A percentile compares a stretch with the other conserved stretches of the same genome.
Evolutionary conservation across 2,888 invertebrate species (phyloP).

Genomic region (Metalampra italica): DNA sequence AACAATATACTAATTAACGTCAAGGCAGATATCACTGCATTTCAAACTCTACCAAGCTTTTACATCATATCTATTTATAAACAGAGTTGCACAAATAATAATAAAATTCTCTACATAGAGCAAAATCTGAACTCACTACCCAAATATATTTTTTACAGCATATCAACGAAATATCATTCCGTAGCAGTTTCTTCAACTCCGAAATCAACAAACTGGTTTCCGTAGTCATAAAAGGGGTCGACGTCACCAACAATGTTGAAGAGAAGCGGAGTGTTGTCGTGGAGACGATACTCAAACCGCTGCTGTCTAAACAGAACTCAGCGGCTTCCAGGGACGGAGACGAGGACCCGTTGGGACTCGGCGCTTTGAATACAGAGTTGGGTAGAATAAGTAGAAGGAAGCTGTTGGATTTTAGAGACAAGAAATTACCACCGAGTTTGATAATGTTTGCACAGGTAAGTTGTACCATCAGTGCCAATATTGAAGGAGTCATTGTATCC

Average conservation of each 20-base stretch:
- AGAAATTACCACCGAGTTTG: conserved; percentile 87
- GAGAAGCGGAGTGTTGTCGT: conserved; percentile 61
- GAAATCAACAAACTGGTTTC: conserved; percentile 91
- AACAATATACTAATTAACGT: no score
- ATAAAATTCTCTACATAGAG: no score
- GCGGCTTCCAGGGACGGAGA: conserved; percentile 30
- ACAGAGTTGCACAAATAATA: no score
- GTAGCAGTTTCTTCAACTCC: conserved; percentile 92
- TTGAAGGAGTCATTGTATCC: no score
- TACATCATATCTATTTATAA: no score
- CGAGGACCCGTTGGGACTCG: conserved; percentile 20
- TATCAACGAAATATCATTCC: conserved; percentile 89
- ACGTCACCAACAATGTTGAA: conserved; percentile 87
- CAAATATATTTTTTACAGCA: conserved; percentile 74
- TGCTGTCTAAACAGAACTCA: conserved; percentile 69
- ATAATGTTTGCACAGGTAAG: conserved; percentile 90
- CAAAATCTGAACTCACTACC: not conserved
- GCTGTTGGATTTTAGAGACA: conserved; percentile 83
- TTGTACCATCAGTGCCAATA: not conserved
- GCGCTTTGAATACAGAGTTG: conserved; percentile 31
- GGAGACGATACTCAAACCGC: conserved; percentile 68
- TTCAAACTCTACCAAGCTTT: no score
- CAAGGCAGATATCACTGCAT: no score
- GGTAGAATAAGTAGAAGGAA: conserved; percentile 36
- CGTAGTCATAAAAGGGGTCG: conserved; percentile 88